A percentile compares a stretch with the other conserved stretches of the same genome.
Conservation (phyloP, 2,113 vertebrate species). For the Saccopteryx bilineata region DNA sequence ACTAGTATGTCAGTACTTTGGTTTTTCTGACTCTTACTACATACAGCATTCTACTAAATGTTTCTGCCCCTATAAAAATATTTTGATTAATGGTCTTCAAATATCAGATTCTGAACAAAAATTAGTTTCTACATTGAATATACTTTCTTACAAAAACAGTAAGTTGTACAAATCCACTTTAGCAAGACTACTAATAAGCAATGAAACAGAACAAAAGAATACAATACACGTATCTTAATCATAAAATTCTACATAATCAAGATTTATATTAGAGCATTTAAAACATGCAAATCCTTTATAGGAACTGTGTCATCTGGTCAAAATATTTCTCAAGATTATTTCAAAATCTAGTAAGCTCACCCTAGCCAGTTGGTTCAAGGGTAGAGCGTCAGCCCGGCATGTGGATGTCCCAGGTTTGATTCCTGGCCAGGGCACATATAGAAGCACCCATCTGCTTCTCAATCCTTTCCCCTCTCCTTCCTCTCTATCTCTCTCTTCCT, state of each 20-base stretch:
- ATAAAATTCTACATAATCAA: constrained; percentile 54
- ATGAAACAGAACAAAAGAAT: constrained; percentile 39
- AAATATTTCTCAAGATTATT: constrained; percentile 55
- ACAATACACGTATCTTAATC: constrained; percentile 26
- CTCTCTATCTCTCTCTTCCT: no score
- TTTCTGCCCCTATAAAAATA: background rate
- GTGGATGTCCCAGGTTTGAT: no score
- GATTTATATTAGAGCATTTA: constrained; percentile 24
- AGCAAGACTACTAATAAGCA: constrained; percentile 12
- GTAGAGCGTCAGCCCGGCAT: no score
- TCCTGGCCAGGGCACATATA: no score
- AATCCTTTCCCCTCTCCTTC: no score
- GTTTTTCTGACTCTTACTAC: constrained; percentile 44
- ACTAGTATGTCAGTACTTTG: background rate
- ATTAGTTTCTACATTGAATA: constrained; percentile 14
- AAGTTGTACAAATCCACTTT: constrained; percentile 33
- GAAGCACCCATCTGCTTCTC: no score
- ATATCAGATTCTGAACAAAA: constrained; percentile 40
- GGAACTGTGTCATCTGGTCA: constrained; percentile 15
- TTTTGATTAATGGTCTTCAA: constrained; percentile 23
- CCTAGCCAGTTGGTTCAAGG: no score
- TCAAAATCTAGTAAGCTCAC: background rate
- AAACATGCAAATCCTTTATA: constrained; percentile 34
- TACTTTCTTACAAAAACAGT: constrained; percentile 23
- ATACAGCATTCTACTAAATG: constrained; percentile 9